phyloP scores from a whole-genome alignment of 1,140 invertebrate genomes.

The Hirudo medicinalis region DNA sequence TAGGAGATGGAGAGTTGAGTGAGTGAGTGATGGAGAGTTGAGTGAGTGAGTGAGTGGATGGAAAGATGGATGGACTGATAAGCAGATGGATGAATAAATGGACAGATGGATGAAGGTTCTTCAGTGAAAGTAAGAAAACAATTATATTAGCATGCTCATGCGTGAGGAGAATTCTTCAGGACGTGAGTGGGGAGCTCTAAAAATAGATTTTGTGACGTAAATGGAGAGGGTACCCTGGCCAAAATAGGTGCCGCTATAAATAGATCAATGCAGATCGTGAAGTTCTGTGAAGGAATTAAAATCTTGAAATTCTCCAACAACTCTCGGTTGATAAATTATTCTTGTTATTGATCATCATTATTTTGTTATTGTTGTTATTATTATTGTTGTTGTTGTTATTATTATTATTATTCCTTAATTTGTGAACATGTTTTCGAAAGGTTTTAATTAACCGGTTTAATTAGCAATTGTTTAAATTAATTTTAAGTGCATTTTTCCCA shows the following conservation, averaged over 20 bases:
- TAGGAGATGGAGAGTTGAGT: too few species aligned
- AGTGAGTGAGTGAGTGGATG: too few species aligned
- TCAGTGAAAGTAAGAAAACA: not conserved
- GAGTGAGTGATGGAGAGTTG: too few species aligned
- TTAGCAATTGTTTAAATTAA: too few species aligned
- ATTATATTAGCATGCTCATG: not conserved
- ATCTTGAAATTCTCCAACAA: not conserved
- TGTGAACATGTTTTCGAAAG: not conserved
- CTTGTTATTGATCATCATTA: not conserved
- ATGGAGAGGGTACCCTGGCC: not conserved
- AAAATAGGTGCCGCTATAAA: too few species aligned
- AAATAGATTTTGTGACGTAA: not conserved
- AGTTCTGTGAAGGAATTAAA: not conserved
- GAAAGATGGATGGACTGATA: too few species aligned
- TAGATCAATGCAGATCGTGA: too few species aligned
- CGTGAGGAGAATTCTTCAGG: not conserved
- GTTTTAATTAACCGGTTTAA: not conserved
- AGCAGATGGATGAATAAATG: too few species aligned
- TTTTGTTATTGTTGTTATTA: conserved; percentile 7
- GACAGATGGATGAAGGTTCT: not conserved
- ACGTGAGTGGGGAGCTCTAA: not conserved
- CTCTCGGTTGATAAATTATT: too few species aligned
- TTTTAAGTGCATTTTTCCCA: too few species aligned
- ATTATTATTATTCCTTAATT: not conserved
- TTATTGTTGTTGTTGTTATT: not conserved